A percentile compares a stretch with the other conserved stretches of the same genome.
phyloP scores from a whole-genome alignment of 2,113 vertebrate species.

The Stegastes partitus region DNA sequence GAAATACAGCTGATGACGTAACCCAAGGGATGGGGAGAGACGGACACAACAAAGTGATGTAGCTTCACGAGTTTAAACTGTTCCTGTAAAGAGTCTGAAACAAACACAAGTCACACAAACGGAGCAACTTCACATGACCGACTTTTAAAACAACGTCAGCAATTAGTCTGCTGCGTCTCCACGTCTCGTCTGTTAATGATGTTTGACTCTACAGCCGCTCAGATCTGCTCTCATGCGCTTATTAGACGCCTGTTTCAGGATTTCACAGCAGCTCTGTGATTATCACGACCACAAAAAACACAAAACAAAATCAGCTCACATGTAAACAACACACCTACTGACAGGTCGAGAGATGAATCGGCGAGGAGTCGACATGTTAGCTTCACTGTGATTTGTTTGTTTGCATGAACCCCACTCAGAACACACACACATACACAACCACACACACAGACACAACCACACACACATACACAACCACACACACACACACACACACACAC shows the following conservation, averaged over 20 bases:
- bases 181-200: slow-evolving; percentile 31
- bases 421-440: neutral
- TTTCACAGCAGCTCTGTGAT: slow-evolving; percentile 54
- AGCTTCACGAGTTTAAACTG: slow-evolving; percentile 1
- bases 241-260: slow-evolving; percentile 26
- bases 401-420: slow-evolving; percentile 35
- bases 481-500: slow-evolving; percentile 4
- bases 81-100: neutral
- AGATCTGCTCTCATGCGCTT: slow-evolving; percentile 49
- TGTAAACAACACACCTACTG: slow-evolving; percentile 38
- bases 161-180: slow-evolving; percentile 31
- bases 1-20: too few relatives aligned
- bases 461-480: slow-evolving; percentile 1
- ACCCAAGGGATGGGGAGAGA: too few relatives aligned
- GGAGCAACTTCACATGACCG: slow-evolving; percentile 27
- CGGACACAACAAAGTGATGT: rapidly evolving
- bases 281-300: slow-evolving; percentile 35
- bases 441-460: too few relatives aligned
- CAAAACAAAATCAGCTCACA: neutral
- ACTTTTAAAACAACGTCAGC: slow-evolving; percentile 20
- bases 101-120: neutral
- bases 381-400: slow-evolving; percentile 46
- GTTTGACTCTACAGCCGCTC: slow-evolving; percentile 42
- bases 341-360: slow-evolving; percentile 45
- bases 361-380: slow-evolving; percentile 56